phyloP scores from a whole-genome alignment of 1,140 invertebrate genomes.

The Cylas formicarius region DNA sequence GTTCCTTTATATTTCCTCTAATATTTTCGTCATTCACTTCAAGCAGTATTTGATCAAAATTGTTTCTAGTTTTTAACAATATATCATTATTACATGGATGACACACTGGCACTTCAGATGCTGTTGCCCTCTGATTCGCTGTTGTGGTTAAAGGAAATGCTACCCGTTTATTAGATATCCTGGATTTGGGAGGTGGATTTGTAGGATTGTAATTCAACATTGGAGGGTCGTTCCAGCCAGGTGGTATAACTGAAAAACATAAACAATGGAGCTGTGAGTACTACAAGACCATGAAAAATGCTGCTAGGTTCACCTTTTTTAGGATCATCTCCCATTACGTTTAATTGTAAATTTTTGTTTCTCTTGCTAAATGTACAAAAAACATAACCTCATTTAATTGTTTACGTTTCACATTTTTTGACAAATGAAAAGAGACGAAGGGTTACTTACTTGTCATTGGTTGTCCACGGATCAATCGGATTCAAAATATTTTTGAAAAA shows the following conservation, averaged over 20 bases:
- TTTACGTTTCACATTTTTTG: too few species aligned
- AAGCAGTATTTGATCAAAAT: conserved; percentile 13
- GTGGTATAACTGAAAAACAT: conserved; percentile 22
- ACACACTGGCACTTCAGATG: conserved; percentile 6
- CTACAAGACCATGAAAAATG: too few species aligned
- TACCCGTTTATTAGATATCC: conserved; percentile 36
- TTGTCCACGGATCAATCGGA: too few species aligned
- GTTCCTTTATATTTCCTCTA: conserved; percentile 15
- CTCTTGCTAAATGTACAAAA: too few species aligned
- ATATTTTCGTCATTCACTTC: conserved; percentile 6
- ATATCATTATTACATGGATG: conserved; percentile 11
- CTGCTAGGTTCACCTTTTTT: too few species aligned
- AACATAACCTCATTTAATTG: too few species aligned
- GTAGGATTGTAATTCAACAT: conserved; percentile 29
- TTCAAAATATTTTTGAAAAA: too few species aligned
- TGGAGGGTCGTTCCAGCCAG: conserved; percentile 38
- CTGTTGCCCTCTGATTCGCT: neutral
- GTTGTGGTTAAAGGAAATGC: conserved; percentile 28
- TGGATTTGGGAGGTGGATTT: conserved; percentile 35
- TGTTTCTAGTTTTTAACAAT: conserved; percentile 16
- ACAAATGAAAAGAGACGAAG: too few species aligned
- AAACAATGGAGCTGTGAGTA: too few species aligned
- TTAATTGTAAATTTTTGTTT: too few species aligned
- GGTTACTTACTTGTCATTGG: too few species aligned
- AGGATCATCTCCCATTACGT: too few species aligned